Evolutionary conservation across 2,797 vertebrate species (phyloP).

Genomic region (Dendrocincla tyrannina): DNA sequence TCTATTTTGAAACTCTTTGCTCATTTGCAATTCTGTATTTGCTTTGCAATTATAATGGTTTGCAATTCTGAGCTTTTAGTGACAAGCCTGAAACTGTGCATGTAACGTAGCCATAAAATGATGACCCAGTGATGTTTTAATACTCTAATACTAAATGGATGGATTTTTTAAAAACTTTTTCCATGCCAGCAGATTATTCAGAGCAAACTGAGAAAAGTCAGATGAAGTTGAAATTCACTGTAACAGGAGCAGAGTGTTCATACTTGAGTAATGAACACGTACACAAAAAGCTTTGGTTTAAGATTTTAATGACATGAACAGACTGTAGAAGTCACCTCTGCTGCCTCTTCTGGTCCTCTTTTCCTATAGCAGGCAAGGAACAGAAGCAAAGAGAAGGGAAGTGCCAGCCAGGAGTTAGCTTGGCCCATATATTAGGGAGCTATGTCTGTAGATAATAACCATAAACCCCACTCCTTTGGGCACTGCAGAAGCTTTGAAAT

Average conservation of each 20-base stretch:
- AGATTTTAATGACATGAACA: not conserved
- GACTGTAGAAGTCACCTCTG: not conserved
- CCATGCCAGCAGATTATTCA: not conserved
- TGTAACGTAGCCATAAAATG: not conserved
- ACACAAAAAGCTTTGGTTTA: not conserved
- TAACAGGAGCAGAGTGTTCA: not conserved
- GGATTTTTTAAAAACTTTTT: not conserved
- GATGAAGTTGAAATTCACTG: not conserved
- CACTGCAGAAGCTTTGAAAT: not conserved
- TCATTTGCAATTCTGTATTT: constrained; percentile 16
- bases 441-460: not conserved
- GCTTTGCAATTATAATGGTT: not conserved
- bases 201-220: not conserved
- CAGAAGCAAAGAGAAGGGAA: not conserved
- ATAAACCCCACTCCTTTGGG: not conserved
- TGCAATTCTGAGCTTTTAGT: not conserved
- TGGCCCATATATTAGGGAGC: not conserved
- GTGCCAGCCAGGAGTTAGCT: not conserved
- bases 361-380: not conserved
- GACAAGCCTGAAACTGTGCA: not conserved
- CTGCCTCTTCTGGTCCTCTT: not conserved
- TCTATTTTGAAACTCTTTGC: not conserved
- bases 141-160: not conserved
- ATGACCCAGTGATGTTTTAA: not conserved
- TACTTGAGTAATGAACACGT: not conserved